Evolutionary conservation across 2,888 invertebrate genomes (phyloP).

Genomic region (Uropetala carovei): DNA sequence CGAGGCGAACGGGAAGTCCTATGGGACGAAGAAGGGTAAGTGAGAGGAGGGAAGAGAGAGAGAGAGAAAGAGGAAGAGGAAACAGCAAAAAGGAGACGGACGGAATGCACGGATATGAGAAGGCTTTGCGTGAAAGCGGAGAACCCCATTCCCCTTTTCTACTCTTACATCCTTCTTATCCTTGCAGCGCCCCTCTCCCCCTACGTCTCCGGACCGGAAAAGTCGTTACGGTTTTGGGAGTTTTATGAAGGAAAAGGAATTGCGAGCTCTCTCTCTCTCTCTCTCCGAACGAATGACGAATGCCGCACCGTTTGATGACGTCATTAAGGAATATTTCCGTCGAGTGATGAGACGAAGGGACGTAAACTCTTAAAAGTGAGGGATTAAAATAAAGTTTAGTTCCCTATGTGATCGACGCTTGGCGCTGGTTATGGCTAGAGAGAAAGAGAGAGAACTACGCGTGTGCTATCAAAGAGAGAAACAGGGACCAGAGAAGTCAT

Average conservation of each 20-base stretch:
- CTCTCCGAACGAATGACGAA: conserved; percentile 42
- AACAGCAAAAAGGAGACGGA: not conserved
- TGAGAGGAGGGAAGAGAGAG: too few relatives aligned
- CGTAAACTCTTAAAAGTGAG: conserved; percentile 32
- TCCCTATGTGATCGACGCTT: conserved; percentile 1
- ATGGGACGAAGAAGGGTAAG: not conserved
- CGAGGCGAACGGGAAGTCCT: not conserved
- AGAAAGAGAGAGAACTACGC: too few relatives aligned
- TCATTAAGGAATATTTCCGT: conserved; percentile 60
- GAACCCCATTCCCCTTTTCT: not conserved
- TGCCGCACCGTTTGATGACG: conserved; percentile 44
- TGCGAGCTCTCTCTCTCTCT: conserved; percentile 2
- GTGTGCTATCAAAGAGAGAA: not conserved
- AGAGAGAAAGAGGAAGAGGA: too few relatives aligned
- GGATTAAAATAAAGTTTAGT: conserved; percentile 36
- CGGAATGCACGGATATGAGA: not conserved
- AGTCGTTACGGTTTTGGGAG: conserved; percentile 26
- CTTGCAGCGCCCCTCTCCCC: not conserved
- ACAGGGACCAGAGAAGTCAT: not conserved
- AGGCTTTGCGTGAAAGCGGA: too few relatives aligned
- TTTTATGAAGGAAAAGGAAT: conserved; percentile 40
- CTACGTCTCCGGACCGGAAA: not conserved
- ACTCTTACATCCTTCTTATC: not conserved
- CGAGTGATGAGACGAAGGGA: conserved; percentile 34
- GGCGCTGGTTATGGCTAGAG: not conserved